Conservation (phyloP, 1,140 invertebrate genomes). For the Ceratosolen solmsi region DNA sequence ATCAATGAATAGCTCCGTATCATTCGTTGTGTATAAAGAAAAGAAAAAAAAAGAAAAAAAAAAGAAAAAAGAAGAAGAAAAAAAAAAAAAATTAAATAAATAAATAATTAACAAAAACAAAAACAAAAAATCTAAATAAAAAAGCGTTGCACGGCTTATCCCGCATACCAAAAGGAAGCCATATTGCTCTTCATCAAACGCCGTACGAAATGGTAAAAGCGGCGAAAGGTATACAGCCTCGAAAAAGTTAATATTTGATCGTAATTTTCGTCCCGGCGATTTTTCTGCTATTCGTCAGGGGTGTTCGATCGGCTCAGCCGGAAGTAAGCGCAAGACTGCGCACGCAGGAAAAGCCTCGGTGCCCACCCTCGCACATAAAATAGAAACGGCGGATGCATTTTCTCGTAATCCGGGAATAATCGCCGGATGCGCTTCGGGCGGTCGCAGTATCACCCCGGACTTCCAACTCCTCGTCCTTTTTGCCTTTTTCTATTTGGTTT, state of each 20-base stretch:
- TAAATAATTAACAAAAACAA: too few species aligned
- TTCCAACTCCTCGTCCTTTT: not conserved
- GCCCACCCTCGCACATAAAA: not conserved
- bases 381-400: not conserved
- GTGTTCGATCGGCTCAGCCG: not conserved
- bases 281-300: too few species aligned
- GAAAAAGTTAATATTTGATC: not conserved
- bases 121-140: too few species aligned
- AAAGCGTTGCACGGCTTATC: too few species aligned
- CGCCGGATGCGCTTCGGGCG: not conserved
- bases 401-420: conserved; percentile 17
- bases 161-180: too few species aligned
- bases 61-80: not conserved
- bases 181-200: too few species aligned
- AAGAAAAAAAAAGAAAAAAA: not conserved
- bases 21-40: not conserved
- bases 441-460: not conserved
- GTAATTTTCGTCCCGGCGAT: not conserved
- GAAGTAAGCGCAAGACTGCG: not conserved
- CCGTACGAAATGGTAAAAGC: too few species aligned
- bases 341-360: not conserved
- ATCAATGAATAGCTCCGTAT: not conserved
- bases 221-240: too few species aligned
- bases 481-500: not conserved
- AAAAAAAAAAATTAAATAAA: too few species aligned